Percentiles rank a stretch among this genome's conserved stretches.
These are phyloP conservation scores for Pituophis catenifer DNA, from an alignment of 2,113 vertebrate genomes.

Conservation along the genomic window DNA sequence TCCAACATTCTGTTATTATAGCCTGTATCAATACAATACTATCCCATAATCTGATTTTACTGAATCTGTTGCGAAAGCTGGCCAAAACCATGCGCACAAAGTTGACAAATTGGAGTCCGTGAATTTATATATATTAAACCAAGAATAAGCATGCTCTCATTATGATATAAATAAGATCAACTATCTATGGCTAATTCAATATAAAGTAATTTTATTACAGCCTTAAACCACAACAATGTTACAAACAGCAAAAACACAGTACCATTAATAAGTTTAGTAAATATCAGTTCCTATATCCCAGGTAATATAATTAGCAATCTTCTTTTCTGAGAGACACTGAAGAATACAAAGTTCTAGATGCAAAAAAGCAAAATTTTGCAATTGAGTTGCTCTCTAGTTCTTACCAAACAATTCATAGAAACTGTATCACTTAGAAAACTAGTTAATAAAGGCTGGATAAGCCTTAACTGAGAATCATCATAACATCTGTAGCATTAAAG, in stretches of 20 bases:
- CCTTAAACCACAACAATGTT: background rate
- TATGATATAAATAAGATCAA: background rate
- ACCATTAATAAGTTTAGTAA: background rate
- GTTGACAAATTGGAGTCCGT: background rate
- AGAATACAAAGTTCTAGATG: background rate
- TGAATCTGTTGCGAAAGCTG: background rate
- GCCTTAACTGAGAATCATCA: background rate
- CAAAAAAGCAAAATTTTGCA: background rate
- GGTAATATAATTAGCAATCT: background rate
- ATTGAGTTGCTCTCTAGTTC: background rate
- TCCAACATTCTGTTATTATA: background rate
- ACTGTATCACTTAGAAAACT: background rate
- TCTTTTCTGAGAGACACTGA: background rate
- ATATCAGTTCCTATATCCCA: background rate
- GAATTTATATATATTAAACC: background rate
- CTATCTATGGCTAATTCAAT: background rate
- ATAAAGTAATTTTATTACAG: background rate
- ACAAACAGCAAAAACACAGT: background rate
- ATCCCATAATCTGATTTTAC: background rate
- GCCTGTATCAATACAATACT: background rate
- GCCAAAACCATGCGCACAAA: background rate
- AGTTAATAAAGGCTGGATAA: background rate
- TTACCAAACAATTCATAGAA: background rate
- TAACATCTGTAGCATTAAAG: background rate
- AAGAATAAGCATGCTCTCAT: background rate